A percentile compares a stretch with the other conserved stretches of the same genome.
Conservation (phyloP, 2,888 invertebrate genomes). For the Agrypnus murinus region DNA sequence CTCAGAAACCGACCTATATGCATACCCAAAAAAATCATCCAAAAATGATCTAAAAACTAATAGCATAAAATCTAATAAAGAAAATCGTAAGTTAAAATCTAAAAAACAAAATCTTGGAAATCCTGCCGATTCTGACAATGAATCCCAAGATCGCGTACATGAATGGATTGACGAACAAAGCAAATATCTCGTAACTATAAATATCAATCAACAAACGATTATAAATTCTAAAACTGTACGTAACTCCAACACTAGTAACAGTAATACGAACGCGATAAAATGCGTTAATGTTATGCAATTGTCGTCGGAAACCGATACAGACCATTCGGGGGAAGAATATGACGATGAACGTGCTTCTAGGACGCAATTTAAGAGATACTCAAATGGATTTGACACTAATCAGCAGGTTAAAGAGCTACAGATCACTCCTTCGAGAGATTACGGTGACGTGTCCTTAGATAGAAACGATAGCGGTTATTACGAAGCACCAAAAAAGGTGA, state of each 20-base stretch:
- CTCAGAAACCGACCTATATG: constrained; percentile 8
- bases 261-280: constrained; percentile 37
- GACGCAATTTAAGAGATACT: constrained; percentile 13
- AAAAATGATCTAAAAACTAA: neutral
- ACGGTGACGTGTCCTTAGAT: constrained; percentile 54
- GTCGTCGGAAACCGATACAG: constrained; percentile 31
- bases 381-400: constrained; percentile 16
- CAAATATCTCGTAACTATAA: constrained; percentile 60
- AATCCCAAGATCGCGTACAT: constrained; percentile 59
- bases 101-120: neutral
- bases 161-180: constrained; percentile 69
- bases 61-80: neutral
- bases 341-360: constrained; percentile 8
- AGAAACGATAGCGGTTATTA: constrained; percentile 68
- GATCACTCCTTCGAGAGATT: constrained; percentile 10
- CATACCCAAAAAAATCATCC: constrained; percentile 9
- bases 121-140: constrained; percentile 14
- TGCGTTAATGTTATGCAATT: constrained; percentile 10
- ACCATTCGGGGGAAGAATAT: constrained; percentile 29
- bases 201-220: constrained; percentile 16
- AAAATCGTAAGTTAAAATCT: neutral
- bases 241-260: constrained; percentile 32
- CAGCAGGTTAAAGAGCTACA: constrained; percentile 19
- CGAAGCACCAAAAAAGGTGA: constrained; percentile 66
- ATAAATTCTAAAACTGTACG: constrained; percentile 33